Conservation (phyloP, 2,888 invertebrate genomes). For the Macropis europaea region DNA sequence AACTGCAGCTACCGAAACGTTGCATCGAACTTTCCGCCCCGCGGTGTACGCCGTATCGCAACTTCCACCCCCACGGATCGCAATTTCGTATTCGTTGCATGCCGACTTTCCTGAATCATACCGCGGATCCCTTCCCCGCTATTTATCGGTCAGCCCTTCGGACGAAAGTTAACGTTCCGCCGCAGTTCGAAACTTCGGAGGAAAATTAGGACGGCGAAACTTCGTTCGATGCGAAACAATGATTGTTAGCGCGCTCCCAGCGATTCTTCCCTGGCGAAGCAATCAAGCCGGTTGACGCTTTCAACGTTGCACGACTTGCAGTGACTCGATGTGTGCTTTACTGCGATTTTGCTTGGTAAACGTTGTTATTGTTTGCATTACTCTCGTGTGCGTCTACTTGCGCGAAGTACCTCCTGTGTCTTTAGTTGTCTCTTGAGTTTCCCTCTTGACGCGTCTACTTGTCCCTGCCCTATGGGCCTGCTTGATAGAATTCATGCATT, state of each 20-base stretch:
- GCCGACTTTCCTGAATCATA: constrained; percentile 21
- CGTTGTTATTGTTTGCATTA: too few species aligned
- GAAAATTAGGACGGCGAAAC: background rate
- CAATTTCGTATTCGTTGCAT: constrained; percentile 26
- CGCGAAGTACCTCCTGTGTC: too few species aligned
- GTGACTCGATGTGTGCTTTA: too few species aligned
- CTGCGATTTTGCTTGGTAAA: too few species aligned
- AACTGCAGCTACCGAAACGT: constrained; percentile 32
- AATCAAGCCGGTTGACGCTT: background rate
- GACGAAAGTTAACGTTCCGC: background rate
- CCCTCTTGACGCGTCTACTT: too few species aligned
- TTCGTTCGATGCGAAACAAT: background rate
- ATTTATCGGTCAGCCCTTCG: background rate
- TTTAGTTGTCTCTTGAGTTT: too few species aligned
- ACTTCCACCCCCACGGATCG: constrained; percentile 9
- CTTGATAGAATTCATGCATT: too few species aligned
- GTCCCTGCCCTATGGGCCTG: too few species aligned
- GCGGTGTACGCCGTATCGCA: constrained; percentile 15
- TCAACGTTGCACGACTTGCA: too few species aligned
- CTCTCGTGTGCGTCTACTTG: too few species aligned
- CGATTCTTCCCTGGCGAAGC: too few species aligned
- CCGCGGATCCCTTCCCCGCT: constrained; percentile 17
- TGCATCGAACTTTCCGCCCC: constrained; percentile 45
- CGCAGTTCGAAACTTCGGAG: background rate
- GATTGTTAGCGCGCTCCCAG: too few species aligned